A percentile compares a stretch with the other conserved stretches of the same genome.
These are phyloP conservation scores for Hyles lineata DNA, from an alignment of 2,888 invertebrate species.

Conservation along the genomic window DNA sequence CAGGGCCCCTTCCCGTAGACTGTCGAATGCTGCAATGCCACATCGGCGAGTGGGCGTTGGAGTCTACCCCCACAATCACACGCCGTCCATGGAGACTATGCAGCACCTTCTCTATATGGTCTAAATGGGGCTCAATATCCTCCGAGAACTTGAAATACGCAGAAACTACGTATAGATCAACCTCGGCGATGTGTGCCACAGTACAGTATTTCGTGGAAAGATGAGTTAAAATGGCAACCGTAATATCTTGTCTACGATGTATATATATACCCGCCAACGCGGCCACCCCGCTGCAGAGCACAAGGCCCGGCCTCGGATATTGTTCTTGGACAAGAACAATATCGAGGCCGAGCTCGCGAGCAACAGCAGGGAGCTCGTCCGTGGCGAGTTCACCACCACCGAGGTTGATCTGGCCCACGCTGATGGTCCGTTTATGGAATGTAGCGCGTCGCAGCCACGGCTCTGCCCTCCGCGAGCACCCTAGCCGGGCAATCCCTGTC, in stretches of 20 bases:
- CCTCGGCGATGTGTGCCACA: neutral
- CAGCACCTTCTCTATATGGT: neutral
- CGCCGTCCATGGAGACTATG: too few species aligned
- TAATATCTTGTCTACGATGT: neutral
- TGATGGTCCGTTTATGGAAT: neutral
- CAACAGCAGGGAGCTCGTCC: too few species aligned
- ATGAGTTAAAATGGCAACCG: accelerated
- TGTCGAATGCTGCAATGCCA: neutral
- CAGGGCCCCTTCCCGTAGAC: neutral
- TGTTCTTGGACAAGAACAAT: too few species aligned
- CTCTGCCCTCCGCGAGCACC: neutral
- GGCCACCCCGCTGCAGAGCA: too few species aligned
- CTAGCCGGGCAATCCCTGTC: neutral
- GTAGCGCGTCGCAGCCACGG: neutral
- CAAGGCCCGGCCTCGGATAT: too few species aligned
- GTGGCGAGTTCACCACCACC: neutral
- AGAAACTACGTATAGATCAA: neutral
- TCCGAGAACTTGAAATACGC: neutral
- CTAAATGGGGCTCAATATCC: neutral
- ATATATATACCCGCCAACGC: too few species aligned
- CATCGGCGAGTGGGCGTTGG: neutral
- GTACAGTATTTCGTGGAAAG: neutral
- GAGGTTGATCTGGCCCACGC: neutral
- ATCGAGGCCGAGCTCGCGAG: too few species aligned
- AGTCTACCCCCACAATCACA: neutral